phyloP scores from a whole-genome alignment of 1,140 invertebrate genomes.

The Agrilus planipennis region DNA sequence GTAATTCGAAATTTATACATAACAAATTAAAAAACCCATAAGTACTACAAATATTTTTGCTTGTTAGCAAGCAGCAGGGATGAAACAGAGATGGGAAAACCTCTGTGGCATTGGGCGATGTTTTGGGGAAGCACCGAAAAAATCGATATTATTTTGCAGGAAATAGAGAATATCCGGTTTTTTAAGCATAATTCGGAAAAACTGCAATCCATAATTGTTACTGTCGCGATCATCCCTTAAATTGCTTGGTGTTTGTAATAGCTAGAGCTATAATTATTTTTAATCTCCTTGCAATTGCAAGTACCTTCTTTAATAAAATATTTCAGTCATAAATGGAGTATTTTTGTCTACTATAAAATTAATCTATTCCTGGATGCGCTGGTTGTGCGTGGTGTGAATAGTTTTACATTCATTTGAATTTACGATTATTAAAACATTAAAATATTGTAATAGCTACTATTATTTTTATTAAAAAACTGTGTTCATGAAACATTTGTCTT shows the following conservation, averaged over 20 bases:
- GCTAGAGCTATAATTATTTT: slow-evolving; percentile 99
- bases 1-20: too few relatives aligned
- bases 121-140: slow-evolving; percentile 92
- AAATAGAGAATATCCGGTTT: slow-evolving; percentile 93
- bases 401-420: too few relatives aligned
- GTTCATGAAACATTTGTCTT: too few relatives aligned
- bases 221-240: slow-evolving; percentile 93
- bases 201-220: slow-evolving; percentile 97
- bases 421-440: too few relatives aligned
- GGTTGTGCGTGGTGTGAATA: too few relatives aligned
- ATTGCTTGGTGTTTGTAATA: slow-evolving; percentile 94
- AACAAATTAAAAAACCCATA: too few relatives aligned
- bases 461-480: too few relatives aligned
- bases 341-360: neutral
- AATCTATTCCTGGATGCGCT: too few relatives aligned
- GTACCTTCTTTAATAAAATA: neutral
- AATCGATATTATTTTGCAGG: slow-evolving; percentile 99
- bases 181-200: slow-evolving; percentile 67
- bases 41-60: too few relatives aligned
- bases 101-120: slow-evolving; percentile 75
- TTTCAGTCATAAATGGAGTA: neutral
- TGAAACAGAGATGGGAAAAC: slow-evolving; percentile 82
- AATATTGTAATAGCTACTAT: too few relatives aligned
- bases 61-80: slow-evolving; percentile 87
- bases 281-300: slow-evolving; percentile 94